Base-by-base conservation (phyloP, 2,888 invertebrate genomes). In the Andrena bucephala region DNA sequence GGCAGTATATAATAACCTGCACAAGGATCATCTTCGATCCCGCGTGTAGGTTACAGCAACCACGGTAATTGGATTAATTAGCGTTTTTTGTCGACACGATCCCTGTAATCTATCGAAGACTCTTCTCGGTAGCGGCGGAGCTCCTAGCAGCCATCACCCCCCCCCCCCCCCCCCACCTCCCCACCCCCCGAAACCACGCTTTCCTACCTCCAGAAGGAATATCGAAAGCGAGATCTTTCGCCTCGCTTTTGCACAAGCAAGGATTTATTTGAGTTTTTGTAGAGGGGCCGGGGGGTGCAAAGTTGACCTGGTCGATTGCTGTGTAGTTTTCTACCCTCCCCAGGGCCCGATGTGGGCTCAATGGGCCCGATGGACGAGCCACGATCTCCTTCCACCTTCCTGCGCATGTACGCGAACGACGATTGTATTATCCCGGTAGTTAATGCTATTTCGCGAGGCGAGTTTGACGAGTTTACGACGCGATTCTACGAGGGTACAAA, bases 381-480 rank as follows among this genome's bases (percentile, higher is more conserved):
- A 24, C 50, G 78, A 77, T 79, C 69, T 70, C 42, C 42, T 80
- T 79, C 68, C 62, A 73, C 36, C 50, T 68, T 62, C 54, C 65
- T 68, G 60, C 77, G 66, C 72, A 77, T 57, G 57, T 68, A 57
- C 24, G 79, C 71, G 77, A 85, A 89, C 89, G 89, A 92, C 91
- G 92, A 93, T 93, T 93, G 93, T 92, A 93, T 93, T 93, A 93
- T 93, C 92, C 91, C 90, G 90, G 92, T 93, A 93, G 93, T 93
- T 93, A 92, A 92, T 93, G 93, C 92, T 92, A 92, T 93, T 93
- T 92, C 92, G 93, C 91, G 92, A 92, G 92, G 89, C 90, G 90
- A 92, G 92, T 93, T 93, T 93, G 93, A 93, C 93, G 93, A 93
- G 93, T 93, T 93, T 93, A 93, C 93, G 93, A 93, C 72, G 89